Evolutionary conservation across 30 jellyfish, hydroid and myxozoan species (phyloP), one percentile per base, ranked within the genome.

Genomic region (Pelagia noctiluca): DNA sequence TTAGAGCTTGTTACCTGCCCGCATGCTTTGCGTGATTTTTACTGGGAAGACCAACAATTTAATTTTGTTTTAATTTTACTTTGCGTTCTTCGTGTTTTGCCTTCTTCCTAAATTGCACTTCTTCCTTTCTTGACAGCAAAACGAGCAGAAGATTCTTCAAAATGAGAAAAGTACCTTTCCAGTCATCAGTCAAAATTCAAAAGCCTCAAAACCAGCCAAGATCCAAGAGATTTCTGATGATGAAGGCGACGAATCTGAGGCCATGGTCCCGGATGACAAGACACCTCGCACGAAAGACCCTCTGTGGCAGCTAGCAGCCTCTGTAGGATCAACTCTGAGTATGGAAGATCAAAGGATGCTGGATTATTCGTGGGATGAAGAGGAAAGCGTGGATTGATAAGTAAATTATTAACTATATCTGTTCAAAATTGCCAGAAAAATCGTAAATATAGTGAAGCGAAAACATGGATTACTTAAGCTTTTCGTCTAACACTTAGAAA

Each of bases 231-330:
- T 82, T 26, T 34, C 75, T 23, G 85, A 73, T 0, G 92, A 70
- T 25, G 47, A 38, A 18, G 82, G 70, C 3, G 86, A 53, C 22
- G 28, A 19, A 60, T 28, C 11, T 38, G 1, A n/a, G 5, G n/a
- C 35, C 22, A 67, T 53, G 3, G 76, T 50, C n/a, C 19, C 0
- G 37, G 35, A 30, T 50, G 91, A 67, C 35, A 7, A 38, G 32
- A 69, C 67, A 47, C 78, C 66, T 28, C 78, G 70, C 12, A 78
- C 76, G 47, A 78, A 57, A 19, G 95, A 84, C 35, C 88, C 88
- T 2, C 42, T 84, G 1, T 84, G 95, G 95, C 49, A 63, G 24
- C 38, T 72, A 32, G 95, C 95, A 54, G 88, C 88, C 24, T 60
- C 88, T 22, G 75, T 84, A 1, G 95, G 95, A 60, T 84, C 95